Evolutionary conservation across 2,113 vertebrate genomes (phyloP).

Genomic region (Spea bombifrons): DNA sequence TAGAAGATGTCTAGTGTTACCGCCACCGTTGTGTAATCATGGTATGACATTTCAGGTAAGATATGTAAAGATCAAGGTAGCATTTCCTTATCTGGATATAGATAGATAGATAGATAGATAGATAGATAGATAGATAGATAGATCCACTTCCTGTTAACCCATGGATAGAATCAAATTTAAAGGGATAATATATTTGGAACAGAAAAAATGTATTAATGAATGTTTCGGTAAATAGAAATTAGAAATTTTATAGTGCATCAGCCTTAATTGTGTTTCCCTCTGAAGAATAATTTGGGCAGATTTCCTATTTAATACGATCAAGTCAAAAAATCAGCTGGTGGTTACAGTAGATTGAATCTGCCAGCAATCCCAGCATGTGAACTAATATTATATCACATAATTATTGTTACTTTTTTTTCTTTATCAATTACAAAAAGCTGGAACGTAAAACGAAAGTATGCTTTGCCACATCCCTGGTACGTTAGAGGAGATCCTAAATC

Average conservation of each 20-base stretch:
- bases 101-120: not conserved
- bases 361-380: conserved; percentile 32
- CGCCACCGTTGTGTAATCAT: not conserved
- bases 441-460: no score
- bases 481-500: conserved; percentile 39
- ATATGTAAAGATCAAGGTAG: no score
- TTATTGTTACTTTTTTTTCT: conserved; percentile 32
- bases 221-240: conserved; percentile 20
- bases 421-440: conserved; percentile 37
- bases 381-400: conserved; percentile 24
- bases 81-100: not conserved
- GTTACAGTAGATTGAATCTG: conserved; percentile 40
- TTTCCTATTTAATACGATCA: conserved; percentile 39
- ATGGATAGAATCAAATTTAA: not conserved
- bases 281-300: conserved; percentile 37
- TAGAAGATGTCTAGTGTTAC: conserved; percentile 38
- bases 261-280: conserved; percentile 43
- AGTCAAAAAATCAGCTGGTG: conserved; percentile 38
- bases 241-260: conserved; percentile 38
- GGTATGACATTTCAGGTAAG: no score
- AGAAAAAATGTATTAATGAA: conserved; percentile 25
- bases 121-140: not conserved
- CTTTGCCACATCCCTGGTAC: not conserved
- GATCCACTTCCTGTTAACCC: no score
- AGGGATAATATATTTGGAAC: conserved; percentile 21